Evolutionary conservation across 2,888 invertebrate species (phyloP).

Genomic region (Drymonia ruficornis): DNA sequence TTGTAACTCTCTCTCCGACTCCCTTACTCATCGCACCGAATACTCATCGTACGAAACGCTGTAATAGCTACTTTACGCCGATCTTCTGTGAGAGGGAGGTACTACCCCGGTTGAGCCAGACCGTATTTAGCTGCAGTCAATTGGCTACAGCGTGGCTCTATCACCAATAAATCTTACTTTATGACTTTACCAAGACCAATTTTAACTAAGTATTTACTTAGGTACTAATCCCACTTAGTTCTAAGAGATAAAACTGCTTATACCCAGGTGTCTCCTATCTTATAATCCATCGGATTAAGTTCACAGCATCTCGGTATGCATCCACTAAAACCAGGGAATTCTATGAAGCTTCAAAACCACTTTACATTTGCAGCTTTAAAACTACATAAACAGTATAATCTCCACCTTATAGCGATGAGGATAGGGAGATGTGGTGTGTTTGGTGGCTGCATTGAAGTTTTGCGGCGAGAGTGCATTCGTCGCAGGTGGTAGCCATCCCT

Average conservation of each 20-base stretch:
- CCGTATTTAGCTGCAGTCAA: no score
- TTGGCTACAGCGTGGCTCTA: no score
- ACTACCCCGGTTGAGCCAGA: no score
- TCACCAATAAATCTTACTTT: no score
- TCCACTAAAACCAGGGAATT: slow-evolving; percentile 23
- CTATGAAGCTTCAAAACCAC: slow-evolving; percentile 22
- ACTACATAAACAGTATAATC: not conserved
- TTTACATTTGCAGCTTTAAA: slow-evolving; percentile 1
- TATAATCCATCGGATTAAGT: slow-evolving; percentile 21
- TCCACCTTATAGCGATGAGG: not conserved
- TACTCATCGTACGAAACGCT: no score
- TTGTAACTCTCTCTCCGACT: no score
- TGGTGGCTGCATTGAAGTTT: not conserved
- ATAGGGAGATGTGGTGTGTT: not conserved
- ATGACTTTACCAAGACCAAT: not conserved
- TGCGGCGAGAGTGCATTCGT: slow-evolving; percentile 53
- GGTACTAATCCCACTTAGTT: not conserved
- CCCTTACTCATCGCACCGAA: no score
- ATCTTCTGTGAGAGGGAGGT: no score
- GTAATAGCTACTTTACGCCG: no score
- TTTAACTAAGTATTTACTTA: no score
- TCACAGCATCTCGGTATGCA: slow-evolving; percentile 30
- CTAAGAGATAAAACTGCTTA: not conserved
- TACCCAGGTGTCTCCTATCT: slow-evolving; percentile 28
- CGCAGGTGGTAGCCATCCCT: slow-evolving; percentile 60